Percentiles rank a stretch among this genome's conserved stretches.
These are phyloP conservation scores for Porites australiensis DNA, from an alignment of 64 coral and sea anemone species.

Conservation along the genomic window DNA sequence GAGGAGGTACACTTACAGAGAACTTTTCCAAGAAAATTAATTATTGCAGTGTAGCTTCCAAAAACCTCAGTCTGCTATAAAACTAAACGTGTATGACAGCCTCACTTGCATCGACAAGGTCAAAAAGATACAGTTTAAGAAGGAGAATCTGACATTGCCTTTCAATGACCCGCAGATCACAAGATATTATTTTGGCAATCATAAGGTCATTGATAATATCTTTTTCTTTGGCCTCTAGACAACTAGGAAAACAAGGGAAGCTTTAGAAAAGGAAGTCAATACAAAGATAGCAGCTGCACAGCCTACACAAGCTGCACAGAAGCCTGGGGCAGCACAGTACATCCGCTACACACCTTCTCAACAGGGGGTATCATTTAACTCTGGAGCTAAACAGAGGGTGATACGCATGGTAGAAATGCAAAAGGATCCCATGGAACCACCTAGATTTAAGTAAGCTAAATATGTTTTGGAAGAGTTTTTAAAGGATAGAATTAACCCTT, in stretches of 20 bases:
- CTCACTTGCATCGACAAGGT: no score
- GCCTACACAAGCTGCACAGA: constrained; percentile 87
- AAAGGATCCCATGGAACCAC: constrained; percentile 99
- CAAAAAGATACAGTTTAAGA: no score
- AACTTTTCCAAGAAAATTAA: no score
- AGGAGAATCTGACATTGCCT: no score
- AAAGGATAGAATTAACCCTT: no score
- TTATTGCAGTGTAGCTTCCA: no score
- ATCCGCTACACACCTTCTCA: constrained; percentile 97
- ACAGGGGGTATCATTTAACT: constrained; percentile 94
- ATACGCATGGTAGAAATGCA: constrained; percentile 98
- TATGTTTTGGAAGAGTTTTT: neutral
- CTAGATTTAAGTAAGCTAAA: constrained; percentile 89
- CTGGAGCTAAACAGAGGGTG: constrained; percentile 95
- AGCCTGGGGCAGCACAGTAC: constrained; percentile 91
- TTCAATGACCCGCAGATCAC: no score
- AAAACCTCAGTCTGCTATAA: no score
- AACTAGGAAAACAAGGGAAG: constrained; percentile 94
- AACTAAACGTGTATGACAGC: no score
- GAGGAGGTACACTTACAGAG: constrained; percentile 26
- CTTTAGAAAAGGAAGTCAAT: constrained; percentile 95
- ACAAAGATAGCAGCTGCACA: constrained; percentile 95
- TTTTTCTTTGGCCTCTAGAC: constrained; percentile 9
- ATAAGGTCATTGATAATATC: neutral
- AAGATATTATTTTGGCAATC: no score